These are phyloP conservation scores for Notodonta ziczac DNA, from an alignment of 2,888 invertebrate species.

Conservation along the genomic window DNA sequence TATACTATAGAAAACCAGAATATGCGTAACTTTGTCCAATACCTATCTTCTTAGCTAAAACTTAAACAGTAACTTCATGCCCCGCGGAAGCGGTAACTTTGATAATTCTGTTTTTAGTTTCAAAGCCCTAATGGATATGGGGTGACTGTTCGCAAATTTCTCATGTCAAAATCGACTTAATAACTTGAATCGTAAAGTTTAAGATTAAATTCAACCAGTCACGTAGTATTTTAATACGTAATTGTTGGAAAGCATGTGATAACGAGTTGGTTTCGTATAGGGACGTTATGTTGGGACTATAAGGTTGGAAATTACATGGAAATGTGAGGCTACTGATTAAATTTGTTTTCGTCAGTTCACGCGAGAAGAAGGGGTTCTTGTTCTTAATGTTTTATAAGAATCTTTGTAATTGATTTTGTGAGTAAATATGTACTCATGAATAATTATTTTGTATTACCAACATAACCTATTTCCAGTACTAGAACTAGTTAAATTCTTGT, in stretches of 20 bases:
- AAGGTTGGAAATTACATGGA: neutral
- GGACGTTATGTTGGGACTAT: neutral
- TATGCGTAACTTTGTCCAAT: neutral
- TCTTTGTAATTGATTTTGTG: slow-evolving; percentile 4
- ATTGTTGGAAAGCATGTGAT: neutral
- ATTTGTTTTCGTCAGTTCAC: neutral
- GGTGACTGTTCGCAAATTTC: neutral
- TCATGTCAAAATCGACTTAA: neutral
- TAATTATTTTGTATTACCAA: no score
- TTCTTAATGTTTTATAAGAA: slow-evolving; percentile 16
- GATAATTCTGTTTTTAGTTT: slow-evolving; percentile 7
- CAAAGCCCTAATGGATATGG: slow-evolving; percentile 3
- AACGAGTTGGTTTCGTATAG: neutral
- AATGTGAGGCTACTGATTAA: neutral
- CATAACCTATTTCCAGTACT: no score
- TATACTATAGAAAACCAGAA: no score
- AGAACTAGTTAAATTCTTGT: no score
- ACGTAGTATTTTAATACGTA: neutral
- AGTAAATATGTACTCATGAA: no score
- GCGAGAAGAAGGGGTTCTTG: neutral
- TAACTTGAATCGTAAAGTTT: neutral
- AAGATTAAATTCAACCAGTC: neutral
- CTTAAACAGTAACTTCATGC: slow-evolving; percentile 1
- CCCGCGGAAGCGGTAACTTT: neutral
- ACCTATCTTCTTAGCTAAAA: neutral